Conservation (phyloP, 1,140 invertebrate genomes). For the Sarcophaga peregrina region DNA sequence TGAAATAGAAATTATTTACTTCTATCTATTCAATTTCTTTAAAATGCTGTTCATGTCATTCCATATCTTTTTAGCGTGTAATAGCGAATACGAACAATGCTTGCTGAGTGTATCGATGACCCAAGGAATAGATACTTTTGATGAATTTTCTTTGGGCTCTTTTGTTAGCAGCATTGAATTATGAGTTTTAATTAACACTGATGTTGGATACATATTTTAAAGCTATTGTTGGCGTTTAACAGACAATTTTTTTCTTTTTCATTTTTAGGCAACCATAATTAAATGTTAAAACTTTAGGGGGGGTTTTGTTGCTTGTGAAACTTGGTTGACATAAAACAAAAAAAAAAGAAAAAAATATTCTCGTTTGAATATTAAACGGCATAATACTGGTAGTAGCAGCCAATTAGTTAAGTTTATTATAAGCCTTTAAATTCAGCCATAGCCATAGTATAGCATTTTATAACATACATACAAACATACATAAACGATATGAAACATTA, state of each 20-base stretch:
- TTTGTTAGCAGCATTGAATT: conserved; percentile 34
- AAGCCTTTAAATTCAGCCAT: neutral
- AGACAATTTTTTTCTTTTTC: neutral
- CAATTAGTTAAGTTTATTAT: conserved; percentile 30
- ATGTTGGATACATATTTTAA: conserved; percentile 13
- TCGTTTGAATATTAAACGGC: neutral
- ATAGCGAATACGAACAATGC: neutral
- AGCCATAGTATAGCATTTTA: neutral
- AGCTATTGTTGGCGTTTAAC: neutral
- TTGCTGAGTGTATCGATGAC: neutral
- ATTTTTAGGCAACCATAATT: neutral
- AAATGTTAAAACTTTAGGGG: neutral
- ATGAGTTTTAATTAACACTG: conserved; percentile 40
- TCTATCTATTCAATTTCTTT: neutral
- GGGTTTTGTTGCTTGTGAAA: conserved; percentile 1
- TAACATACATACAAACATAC: too few relatives aligned
- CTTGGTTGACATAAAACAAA: neutral
- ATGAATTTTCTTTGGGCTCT: conserved; percentile 35
- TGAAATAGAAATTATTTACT: too few relatives aligned
- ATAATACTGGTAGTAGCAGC: conserved; percentile 28
- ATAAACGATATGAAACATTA: neutral
- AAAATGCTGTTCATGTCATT: neutral
- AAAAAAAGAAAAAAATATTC: neutral
- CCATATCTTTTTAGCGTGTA: neutral
- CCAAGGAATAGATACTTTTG: neutral